Conservation (phyloP, 92 coral and sea anemone genomes). For the Zoanthus sansibaricus region DNA sequence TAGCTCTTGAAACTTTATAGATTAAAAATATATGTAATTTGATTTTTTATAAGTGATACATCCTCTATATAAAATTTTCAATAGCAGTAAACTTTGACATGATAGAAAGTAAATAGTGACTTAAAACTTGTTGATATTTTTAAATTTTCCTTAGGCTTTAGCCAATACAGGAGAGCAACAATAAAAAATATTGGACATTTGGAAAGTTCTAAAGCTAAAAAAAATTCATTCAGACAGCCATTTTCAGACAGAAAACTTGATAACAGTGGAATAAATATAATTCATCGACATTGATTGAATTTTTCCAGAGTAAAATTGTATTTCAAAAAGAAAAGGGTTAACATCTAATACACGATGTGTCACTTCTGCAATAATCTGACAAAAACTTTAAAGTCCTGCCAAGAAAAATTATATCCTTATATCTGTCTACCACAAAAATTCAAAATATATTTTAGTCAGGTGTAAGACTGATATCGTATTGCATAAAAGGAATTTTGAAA, state of each 20-base stretch:
- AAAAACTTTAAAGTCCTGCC: too few relatives aligned
- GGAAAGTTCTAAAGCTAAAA: neutral
- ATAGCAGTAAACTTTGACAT: neutral
- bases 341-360: too few relatives aligned
- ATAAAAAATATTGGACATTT: neutral
- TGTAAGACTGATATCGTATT: neutral
- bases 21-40: too few relatives aligned
- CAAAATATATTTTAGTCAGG: too few relatives aligned
- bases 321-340: too few relatives aligned
- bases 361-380: too few relatives aligned
- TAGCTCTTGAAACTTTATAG: too few relatives aligned
- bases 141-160: neutral
- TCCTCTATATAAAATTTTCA: neutral
- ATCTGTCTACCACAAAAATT: too few relatives aligned
- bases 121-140: neutral
- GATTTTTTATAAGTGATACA: neutral
- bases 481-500: neutral
- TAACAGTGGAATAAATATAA: neutral
- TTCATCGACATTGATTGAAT: too few relatives aligned
- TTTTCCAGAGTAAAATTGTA: too few relatives aligned
- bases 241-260: neutral
- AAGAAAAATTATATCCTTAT: too few relatives aligned
- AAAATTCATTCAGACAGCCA: neutral
- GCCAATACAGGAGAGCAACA: neutral
- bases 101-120: neutral